These are phyloP conservation scores for Aleiodes leptofemur DNA, from an alignment of 2,888 invertebrate species.

Conservation along the genomic window DNA sequence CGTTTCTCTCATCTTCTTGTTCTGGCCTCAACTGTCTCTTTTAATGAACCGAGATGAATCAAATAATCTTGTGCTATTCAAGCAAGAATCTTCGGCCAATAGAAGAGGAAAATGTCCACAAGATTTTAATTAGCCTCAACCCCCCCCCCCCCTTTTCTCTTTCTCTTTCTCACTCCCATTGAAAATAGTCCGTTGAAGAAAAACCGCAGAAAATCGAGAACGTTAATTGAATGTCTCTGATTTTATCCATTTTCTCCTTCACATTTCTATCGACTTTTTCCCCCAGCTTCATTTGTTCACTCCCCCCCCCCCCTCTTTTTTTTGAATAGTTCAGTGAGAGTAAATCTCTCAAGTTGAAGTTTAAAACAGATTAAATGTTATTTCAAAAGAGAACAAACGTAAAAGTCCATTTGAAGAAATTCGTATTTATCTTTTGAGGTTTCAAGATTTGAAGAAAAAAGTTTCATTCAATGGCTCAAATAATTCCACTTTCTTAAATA, in stretches of 20 bases:
- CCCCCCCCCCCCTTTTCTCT: no score
- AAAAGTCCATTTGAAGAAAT: neutral
- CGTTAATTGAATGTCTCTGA: conserved; percentile 43
- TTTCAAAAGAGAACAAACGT: conserved; percentile 18
- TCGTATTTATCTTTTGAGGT: conserved; percentile 24
- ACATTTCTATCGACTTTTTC: conserved; percentile 20
- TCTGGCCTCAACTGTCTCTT: conserved; percentile 30
- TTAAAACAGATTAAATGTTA: conserved; percentile 29
- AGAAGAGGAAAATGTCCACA: conserved; percentile 18
- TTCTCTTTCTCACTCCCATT: neutral
- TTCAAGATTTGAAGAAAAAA: neutral
- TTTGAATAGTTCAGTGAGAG: neutral
- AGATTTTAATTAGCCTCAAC: conserved; percentile 43
- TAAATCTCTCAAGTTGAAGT: conserved; percentile 21
- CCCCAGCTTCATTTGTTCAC: conserved; percentile 9
- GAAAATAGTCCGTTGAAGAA: neutral
- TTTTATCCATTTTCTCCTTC: conserved; percentile 21
- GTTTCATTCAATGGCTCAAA: no score
- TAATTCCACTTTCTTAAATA: no score
- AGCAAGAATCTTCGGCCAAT: conserved; percentile 37
- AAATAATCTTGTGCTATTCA: conserved; percentile 51
- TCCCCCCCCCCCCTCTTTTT: conserved; percentile 22
- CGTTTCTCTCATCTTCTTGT: neutral
- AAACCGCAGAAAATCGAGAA: conserved; percentile 51
- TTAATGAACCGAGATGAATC: conserved; percentile 55